phyloP scores from a whole-genome alignment of 2,113 vertebrate species.

The rabbit (Oryctolagus cuniculus) region mOryCun1.1 NC_091433.1:152628501-152629000 shows the following conservation, averaged over 20 bases:
- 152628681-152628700: background rate
- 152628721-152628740: slow-evolving; percentile 28
- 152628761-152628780: background rate
- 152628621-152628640: background rate
- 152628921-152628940: no score
- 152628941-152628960: no score
- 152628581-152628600: background rate
- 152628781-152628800: no score
- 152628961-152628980: no score
- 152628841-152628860: no score
- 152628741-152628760: slow-evolving; percentile 20
- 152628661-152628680: background rate
- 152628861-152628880: no score
- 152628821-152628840: no score
- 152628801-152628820: no score
- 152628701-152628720: background rate
- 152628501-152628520: background rate
- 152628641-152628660: background rate
- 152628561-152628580: background rate
- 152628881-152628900: no score
- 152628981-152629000: no score
- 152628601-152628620: background rate
- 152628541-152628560: slow-evolving; percentile 33
- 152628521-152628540: background rate
- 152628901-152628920: no score